phyloP scores from a whole-genome alignment of 2,113 vertebrate species.

The Boulengeromyrus knoepffleri region DNA sequence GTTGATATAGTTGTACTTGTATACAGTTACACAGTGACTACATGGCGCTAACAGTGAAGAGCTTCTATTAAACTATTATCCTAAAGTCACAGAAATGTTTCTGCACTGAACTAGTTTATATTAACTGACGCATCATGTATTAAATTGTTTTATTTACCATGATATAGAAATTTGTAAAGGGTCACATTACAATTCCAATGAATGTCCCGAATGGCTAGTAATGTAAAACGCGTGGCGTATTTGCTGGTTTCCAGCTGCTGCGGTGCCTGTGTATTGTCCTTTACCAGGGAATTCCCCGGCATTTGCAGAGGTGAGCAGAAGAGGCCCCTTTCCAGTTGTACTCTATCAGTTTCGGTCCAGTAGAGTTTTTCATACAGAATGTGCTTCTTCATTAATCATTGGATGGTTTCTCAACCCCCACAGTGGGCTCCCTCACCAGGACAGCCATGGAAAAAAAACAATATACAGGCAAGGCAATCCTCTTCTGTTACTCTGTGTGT shows the following conservation, averaged over 20 bases:
- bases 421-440: constrained; percentile 22
- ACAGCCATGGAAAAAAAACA: constrained; percentile 20
- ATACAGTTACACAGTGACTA: not conserved
- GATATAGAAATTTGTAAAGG: not conserved
- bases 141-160: not conserved
- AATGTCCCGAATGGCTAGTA: not conserved
- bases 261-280: not conserved
- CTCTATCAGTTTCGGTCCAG: not conserved
- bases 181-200: not conserved
- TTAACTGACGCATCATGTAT: not conserved
- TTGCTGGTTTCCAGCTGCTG: not conserved
- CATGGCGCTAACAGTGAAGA: not conserved
- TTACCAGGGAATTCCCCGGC: not conserved
- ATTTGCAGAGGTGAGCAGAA: not conserved
- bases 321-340: not conserved
- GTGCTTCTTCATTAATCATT: constrained; percentile 35
- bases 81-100: not conserved
- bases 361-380: constrained; percentile 7
- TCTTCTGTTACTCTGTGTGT: constrained; percentile 17
- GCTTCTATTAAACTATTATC: not conserved
- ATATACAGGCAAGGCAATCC: constrained; percentile 4
- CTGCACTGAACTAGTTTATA: not conserved
- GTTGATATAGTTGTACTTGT: not conserved
- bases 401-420: constrained; percentile 12
- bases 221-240: not conserved